Evolutionary conservation across 1,140 invertebrate species (phyloP).

Genomic region (Diachasmimorpha longicaudata): DNA sequence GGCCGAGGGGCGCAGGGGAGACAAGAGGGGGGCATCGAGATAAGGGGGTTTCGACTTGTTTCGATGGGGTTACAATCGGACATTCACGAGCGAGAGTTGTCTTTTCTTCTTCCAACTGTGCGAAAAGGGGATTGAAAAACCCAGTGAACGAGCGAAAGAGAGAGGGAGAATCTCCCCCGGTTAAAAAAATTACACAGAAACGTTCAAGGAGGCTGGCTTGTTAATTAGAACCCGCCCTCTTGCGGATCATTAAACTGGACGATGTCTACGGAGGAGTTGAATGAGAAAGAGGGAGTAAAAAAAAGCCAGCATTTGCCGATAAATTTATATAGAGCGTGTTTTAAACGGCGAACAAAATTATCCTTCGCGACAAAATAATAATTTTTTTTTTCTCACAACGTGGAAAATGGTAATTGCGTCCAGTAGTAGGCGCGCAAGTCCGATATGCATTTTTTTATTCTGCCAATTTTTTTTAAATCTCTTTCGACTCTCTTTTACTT

Average conservation of each 20-base stretch:
- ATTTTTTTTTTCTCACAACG: not conserved
- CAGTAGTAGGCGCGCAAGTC: not conserved
- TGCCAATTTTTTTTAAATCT: not conserved
- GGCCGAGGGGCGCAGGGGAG: too few species aligned
- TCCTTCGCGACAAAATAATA: not conserved
- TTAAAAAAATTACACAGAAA: conserved; percentile 5
- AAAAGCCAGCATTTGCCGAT: not conserved
- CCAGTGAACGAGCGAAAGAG: not conserved
- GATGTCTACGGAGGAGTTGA: not conserved
- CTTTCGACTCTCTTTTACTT: not conserved
- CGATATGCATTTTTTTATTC: not conserved
- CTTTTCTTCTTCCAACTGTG: conserved; percentile 19
- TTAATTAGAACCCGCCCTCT: conserved; percentile 5
- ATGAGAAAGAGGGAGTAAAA: not conserved
- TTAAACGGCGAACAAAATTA: not conserved
- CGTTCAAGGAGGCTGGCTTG: not conserved
- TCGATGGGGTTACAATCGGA: conserved; percentile 28
- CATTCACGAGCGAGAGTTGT: conserved; percentile 9
- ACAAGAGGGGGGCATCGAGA: not conserved
- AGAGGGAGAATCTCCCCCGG: not conserved
- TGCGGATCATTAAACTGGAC: conserved; percentile 4
- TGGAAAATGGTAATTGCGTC: not conserved
- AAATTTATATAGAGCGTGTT: not conserved
- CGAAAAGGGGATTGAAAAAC: not conserved
- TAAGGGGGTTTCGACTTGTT: not conserved